Evolutionary conservation across 2,113 vertebrate species (phyloP).

Genomic region (Osmerus eperlanus): DNA sequence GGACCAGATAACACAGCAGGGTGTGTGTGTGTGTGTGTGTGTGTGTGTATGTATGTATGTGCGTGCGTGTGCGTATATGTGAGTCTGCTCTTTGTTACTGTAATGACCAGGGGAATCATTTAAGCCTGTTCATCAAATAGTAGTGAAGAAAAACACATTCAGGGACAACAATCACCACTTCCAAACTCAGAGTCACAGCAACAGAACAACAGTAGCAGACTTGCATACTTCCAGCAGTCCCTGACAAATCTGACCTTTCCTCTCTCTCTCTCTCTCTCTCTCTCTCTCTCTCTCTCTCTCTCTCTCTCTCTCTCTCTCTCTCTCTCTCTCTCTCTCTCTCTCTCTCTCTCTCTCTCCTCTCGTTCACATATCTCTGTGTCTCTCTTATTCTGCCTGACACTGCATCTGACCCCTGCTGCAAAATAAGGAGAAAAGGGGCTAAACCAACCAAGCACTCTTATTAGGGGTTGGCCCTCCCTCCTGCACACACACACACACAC

Average conservation of each 20-base stretch:
- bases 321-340: conserved; percentile 5
- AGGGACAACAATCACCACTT: no score
- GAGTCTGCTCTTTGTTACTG: neutral
- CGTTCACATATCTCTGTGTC: no score
- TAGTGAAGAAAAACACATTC: neutral
- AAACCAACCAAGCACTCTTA: neutral
- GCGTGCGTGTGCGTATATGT: conserved; percentile 28
- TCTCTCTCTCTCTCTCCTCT: neutral
- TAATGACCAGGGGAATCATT: neutral
- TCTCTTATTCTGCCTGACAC: no score
- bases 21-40: conserved; percentile 40
- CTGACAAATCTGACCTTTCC: neutral
- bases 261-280: neutral
- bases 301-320: neutral
- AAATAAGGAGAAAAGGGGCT: no score
- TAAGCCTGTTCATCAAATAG: neutral
- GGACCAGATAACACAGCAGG: conserved; percentile 42
- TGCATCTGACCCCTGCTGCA: no score
- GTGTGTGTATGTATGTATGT: neutral
- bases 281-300: neutral
- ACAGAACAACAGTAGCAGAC: no score
- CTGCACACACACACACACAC: conserved; percentile 6
- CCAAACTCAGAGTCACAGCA: no score
- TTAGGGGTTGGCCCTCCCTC: neutral
- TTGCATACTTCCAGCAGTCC: no score